Conservation (phyloP, 2,797 vertebrate species). For the Dryobates pubescens region DNA sequence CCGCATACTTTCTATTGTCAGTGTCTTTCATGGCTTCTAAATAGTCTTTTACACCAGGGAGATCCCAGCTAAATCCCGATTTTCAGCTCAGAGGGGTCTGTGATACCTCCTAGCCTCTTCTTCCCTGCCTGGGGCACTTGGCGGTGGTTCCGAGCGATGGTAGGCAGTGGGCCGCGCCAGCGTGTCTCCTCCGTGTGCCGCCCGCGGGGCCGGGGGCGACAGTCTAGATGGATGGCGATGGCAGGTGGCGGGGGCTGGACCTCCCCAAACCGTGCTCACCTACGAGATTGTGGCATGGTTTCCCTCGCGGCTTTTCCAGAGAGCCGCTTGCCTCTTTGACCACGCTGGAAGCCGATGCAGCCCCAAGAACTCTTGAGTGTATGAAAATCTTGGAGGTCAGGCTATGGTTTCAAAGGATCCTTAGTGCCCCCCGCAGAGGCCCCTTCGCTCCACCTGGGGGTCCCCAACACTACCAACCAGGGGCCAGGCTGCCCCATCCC, state of each 20-base stretch:
- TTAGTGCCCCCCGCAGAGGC: rapidly evolving
- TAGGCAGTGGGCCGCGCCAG: neutral
- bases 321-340: neutral
- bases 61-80: neutral
- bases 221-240: rapidly evolving
- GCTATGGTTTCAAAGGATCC: too few species aligned
- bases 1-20: neutral
- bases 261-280: neutral
- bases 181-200: rapidly evolving
- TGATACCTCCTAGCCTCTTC: rapidly evolving
- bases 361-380: rapidly evolving
- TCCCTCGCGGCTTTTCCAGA: neutral
- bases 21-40: neutral
- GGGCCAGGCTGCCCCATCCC: neutral
- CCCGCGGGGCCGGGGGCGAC: rapidly evolving
- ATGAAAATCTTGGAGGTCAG: rapidly evolving
- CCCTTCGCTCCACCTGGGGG: rapidly evolving
- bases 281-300: rapidly evolving
- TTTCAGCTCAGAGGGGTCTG: neutral
- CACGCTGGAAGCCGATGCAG: rapidly evolving
- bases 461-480: rapidly evolving
- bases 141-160: rapidly evolving
- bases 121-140: rapidly evolving
- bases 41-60: neutral
- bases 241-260: rapidly evolving